phyloP scores from a whole-genome alignment of 2,888 invertebrate species.

The Phasia obesa region DNA sequence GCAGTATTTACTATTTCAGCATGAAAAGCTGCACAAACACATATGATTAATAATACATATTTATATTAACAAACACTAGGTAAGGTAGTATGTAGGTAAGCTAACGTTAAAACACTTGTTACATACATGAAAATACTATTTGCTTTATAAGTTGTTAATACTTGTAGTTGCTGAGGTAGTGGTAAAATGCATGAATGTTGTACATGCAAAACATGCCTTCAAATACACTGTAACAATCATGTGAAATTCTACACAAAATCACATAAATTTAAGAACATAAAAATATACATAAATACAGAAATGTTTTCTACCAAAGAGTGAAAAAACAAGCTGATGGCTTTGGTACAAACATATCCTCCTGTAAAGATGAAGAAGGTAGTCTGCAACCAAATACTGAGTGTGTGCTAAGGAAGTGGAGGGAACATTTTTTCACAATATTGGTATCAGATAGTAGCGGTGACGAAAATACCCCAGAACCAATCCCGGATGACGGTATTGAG shows the following conservation, averaged over 20 bases:
- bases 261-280: background rate
- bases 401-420: no score
- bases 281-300: background rate
- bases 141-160: constrained; percentile 16
- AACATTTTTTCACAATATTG: no score
- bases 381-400: no score
- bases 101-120: background rate
- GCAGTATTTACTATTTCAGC: constrained; percentile 18
- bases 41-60: background rate
- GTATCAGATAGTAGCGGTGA: no score
- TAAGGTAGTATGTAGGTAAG: background rate
- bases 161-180: constrained; percentile 3
- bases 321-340: no score
- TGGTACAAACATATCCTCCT: no score
- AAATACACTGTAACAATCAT: constrained; percentile 50
- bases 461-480: no score
- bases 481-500: no score
- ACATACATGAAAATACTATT: constrained; percentile 1
- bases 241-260: constrained; percentile 7
- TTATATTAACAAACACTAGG: background rate
- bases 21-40: background rate
- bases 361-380: no score
- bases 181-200: constrained; percentile 37
- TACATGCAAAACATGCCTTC: constrained; percentile 46
- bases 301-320: no score